phyloP scores from a whole-genome alignment of 2,888 invertebrate genomes.

The Bembecia ichneumoniformis region DNA sequence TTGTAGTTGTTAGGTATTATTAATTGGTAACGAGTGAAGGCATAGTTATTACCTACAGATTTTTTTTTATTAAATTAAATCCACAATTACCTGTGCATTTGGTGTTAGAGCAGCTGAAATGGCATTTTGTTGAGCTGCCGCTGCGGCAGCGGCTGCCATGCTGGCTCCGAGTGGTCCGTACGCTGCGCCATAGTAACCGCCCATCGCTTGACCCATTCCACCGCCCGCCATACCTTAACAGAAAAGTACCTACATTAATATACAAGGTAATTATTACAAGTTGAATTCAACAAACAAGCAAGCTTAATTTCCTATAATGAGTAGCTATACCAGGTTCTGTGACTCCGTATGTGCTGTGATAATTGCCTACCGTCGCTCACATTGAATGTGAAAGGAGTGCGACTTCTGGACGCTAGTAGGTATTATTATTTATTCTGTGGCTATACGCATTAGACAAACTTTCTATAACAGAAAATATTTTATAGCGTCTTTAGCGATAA shows the following conservation, averaged over 20 bases:
- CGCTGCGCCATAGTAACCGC: conserved; percentile 80
- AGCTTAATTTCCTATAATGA: not conserved
- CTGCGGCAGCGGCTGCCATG: conserved; percentile 81
- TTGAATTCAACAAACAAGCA: not conserved
- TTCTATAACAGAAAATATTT: too few species aligned
- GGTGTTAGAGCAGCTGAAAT: conserved; percentile 80
- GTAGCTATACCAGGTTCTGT: not conserved
- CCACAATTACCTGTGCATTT: conserved; percentile 73
- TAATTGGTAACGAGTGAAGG: too few species aligned
- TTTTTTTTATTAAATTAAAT: not conserved
- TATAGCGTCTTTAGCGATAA: too few species aligned
- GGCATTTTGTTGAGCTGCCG: conserved; percentile 78
- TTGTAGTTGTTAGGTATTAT: too few species aligned
- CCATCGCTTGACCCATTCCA: conserved; percentile 80
- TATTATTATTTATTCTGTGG: too few species aligned
- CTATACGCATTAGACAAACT: too few species aligned
- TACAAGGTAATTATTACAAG: not conserved
- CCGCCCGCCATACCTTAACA: conserved; percentile 76
- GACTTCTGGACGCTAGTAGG: too few species aligned
- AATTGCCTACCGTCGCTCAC: too few species aligned
- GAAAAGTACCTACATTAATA: conserved; percentile 5
- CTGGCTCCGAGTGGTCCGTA: conserved; percentile 81
- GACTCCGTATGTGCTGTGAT: too few species aligned
- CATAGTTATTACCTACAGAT: too few species aligned
- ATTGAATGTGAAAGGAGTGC: too few species aligned